These are phyloP conservation scores for Epinotia nisella DNA, from an alignment of 2,888 invertebrate species.

Conservation along the genomic window DNA sequence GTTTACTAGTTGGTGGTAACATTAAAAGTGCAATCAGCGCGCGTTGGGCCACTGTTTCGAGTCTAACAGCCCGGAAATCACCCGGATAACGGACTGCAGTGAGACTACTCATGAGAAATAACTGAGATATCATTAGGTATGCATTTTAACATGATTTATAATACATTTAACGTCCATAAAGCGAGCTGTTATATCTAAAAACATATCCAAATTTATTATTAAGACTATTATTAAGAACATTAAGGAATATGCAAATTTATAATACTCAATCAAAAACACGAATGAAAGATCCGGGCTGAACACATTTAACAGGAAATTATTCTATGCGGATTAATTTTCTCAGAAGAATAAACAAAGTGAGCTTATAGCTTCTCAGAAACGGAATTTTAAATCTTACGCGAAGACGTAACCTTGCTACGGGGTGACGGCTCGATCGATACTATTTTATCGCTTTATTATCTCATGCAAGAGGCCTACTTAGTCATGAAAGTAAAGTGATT, in stretches of 20 bases:
- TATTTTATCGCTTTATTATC: constrained; percentile 46
- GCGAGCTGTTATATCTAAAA: not conserved
- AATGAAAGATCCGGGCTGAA: constrained; percentile 27
- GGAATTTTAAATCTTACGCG: constrained; percentile 57
- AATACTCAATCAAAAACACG: constrained; percentile 42
- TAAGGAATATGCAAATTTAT: constrained; percentile 40
- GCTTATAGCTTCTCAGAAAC: constrained; percentile 51
- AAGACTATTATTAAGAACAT: not conserved
- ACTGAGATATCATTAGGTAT: constrained; percentile 36
- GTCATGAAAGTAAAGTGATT: constrained; percentile 18
- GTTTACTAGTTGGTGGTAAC: constrained; percentile 57
- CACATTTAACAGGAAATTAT: constrained; percentile 44
- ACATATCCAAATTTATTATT: constrained; percentile 18
- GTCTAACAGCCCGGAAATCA: constrained; percentile 6
- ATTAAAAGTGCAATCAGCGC: constrained; percentile 38
- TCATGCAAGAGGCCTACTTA: constrained; percentile 11
- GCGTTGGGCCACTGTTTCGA: constrained; percentile 4
- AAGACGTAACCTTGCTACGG: constrained; percentile 57
- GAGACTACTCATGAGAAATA: constrained; percentile 31
- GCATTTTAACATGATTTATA: constrained; percentile 14
- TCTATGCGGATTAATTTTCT: constrained; percentile 52
- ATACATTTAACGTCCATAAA: not conserved
- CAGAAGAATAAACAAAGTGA: constrained; percentile 52
- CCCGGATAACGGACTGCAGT: constrained; percentile 20
- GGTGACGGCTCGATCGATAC: constrained; percentile 52